A percentile compares a stretch with the other conserved stretches of the same genome.
Conservation (phyloP, 1,140 invertebrate genomes). For the Nomia melanderi region DNA sequence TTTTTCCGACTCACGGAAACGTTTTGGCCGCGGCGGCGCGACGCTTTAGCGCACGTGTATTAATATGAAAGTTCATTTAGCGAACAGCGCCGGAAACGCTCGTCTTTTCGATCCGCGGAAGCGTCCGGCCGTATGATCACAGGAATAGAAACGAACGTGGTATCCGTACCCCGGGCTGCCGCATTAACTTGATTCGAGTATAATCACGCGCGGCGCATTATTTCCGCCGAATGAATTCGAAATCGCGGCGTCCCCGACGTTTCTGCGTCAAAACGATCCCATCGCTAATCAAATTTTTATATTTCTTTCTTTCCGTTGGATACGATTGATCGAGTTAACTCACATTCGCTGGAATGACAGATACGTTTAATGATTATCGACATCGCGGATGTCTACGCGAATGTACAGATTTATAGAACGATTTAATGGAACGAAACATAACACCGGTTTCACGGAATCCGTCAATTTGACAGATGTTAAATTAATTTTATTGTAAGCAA, state of each 20-base stretch:
- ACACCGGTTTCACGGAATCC: too few species aligned
- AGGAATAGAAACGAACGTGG: conserved; percentile 56
- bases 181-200: conserved; percentile 64
- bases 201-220: conserved; percentile 61
- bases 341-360: not conserved
- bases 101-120: not conserved
- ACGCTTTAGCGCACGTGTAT: not conserved
- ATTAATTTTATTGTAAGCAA: too few species aligned
- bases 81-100: too few species aligned
- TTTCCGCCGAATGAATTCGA: conserved; percentile 56
- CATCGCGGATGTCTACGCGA: too few species aligned
- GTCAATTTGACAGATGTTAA: too few species aligned
- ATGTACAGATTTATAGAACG: too few species aligned
- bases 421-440: too few species aligned
- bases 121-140: not conserved
- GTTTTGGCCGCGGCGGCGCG: not conserved
- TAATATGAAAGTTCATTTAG: conserved; percentile 1
- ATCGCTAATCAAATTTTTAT: not conserved
- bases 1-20: not conserved
- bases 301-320: not conserved
- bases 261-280: conserved; percentile 4
- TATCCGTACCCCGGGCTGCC: conserved; percentile 55
- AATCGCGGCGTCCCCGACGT: conserved; percentile 31
- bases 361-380: too few species aligned
- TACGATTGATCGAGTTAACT: not conserved